These are phyloP conservation scores for Lasiurus cinereus DNA, from an alignment of 2,113 vertebrate species.

Conservation along the genomic window DNA sequence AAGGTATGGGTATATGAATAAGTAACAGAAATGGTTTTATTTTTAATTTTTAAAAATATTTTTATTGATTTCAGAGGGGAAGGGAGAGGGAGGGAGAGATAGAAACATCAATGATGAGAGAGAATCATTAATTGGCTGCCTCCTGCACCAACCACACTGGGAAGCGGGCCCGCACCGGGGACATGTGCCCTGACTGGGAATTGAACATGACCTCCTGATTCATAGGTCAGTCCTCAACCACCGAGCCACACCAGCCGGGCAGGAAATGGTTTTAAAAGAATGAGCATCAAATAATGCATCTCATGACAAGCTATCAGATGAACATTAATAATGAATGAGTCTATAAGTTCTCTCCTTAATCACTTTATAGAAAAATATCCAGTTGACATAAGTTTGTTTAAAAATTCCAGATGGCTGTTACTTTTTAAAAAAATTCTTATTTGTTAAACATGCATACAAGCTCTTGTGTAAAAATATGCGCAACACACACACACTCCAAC, in stretches of 20 bases:
- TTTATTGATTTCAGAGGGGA: too few relatives aligned
- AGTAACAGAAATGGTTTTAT: not conserved
- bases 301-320: not conserved
- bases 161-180: too few relatives aligned
- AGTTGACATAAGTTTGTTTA: not conserved
- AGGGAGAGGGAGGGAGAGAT: too few relatives aligned
- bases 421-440: not conserved
- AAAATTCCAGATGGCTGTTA: conserved; percentile 16
- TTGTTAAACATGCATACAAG: not conserved
- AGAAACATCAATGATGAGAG: too few relatives aligned
- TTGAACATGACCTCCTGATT: too few relatives aligned
- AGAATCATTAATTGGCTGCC: too few relatives aligned
- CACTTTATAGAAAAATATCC: not conserved
- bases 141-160: too few relatives aligned
- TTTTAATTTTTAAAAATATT: too few relatives aligned
- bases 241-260: too few relatives aligned
- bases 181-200: too few relatives aligned
- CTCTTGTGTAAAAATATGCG: not conserved
- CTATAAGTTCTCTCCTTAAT: not conserved
- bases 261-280: not conserved
- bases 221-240: too few relatives aligned
- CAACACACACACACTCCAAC: not conserved
- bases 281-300: not conserved
- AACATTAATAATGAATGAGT: not conserved
- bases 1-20: not conserved